Percentiles rank a stretch among this genome's conserved stretches.
These are phyloP conservation scores for Charaxes varanes DNA, from an alignment of 1,140 invertebrate species.

Conservation along the genomic window DNA sequence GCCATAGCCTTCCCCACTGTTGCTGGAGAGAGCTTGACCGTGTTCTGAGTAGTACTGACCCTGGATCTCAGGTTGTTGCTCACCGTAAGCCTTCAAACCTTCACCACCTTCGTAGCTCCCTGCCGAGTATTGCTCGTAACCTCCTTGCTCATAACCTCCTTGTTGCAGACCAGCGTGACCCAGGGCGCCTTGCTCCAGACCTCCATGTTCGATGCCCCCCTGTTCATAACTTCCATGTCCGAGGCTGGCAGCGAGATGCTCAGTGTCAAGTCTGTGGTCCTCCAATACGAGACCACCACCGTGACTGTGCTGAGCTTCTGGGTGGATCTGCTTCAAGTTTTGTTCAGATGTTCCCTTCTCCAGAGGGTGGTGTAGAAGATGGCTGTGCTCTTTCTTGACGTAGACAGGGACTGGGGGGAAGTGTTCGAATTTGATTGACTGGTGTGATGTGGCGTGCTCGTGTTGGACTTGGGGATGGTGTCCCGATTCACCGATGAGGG, in stretches of 20 bases:
- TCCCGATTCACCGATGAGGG: constrained; percentile 72
- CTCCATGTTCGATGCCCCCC: constrained; percentile 41
- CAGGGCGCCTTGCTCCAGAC: constrained; percentile 47
- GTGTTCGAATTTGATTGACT: constrained; percentile 79
- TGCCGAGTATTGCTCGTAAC: constrained; percentile 27
- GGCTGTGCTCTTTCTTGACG: constrained; percentile 78
- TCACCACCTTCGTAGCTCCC: constrained; percentile 56
- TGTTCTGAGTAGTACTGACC: constrained; percentile 48
- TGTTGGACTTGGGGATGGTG: constrained; percentile 76
- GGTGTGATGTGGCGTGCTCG: constrained; percentile 78
- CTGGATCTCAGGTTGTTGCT: constrained; percentile 36
- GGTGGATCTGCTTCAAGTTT: constrained; percentile 75
- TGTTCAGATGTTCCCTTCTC: constrained; percentile 77
- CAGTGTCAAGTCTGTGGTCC: constrained; percentile 73
- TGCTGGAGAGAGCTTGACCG: constrained; percentile 39
- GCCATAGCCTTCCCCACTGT: constrained; percentile 52
- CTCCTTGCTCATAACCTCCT: constrained; percentile 30
- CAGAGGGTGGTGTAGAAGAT: constrained; percentile 76
- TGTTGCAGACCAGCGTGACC: constrained; percentile 27
- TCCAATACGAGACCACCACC: constrained; percentile 75
- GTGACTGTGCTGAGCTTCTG: constrained; percentile 74
- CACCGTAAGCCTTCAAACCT: constrained; percentile 51
- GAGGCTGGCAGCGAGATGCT: constrained; percentile 61
- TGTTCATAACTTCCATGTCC: constrained; percentile 45
- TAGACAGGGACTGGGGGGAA: constrained; percentile 79